Evolutionary conservation across 2,113 vertebrate genomes (phyloP).

Genomic region (Zosterops lateralis): DNA sequence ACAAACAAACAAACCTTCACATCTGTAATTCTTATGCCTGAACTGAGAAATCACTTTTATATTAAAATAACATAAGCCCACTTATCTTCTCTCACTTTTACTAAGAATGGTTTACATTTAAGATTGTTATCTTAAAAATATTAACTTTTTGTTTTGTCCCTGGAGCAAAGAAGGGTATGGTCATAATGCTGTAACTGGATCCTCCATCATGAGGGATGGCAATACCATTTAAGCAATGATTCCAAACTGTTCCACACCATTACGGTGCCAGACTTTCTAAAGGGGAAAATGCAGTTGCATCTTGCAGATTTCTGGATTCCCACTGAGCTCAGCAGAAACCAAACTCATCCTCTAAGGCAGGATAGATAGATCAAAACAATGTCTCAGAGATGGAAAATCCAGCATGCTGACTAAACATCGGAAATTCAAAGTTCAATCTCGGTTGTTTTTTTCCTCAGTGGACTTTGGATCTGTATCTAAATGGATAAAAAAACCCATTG

Average conservation of each 20-base stretch:
- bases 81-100: background rate
- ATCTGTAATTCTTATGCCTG: background rate
- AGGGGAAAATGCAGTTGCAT: background rate
- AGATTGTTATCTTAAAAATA: background rate
- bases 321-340: slow-evolving; percentile 4
- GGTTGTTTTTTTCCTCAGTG: background rate
- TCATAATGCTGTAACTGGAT: background rate
- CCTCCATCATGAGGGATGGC: background rate
- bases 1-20: background rate
- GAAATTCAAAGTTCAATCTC: slow-evolving; percentile 47
- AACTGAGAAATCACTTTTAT: background rate
- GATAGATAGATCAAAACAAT: background rate
- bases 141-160: background rate
- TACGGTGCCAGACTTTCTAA: background rate
- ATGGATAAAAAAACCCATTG: background rate
- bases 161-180: background rate
- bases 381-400: background rate
- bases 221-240: background rate
- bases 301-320: background rate
- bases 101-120: background rate
- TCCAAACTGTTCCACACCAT: background rate
- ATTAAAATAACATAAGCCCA: background rate
- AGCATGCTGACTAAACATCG: slow-evolving; percentile 34
- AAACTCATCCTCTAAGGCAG: background rate
- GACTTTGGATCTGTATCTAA: slow-evolving; percentile 20